These are phyloP conservation scores for Pomatorhinus ruficollis DNA, from an alignment of 2,113 vertebrate species.

Conservation along the genomic window DNA sequence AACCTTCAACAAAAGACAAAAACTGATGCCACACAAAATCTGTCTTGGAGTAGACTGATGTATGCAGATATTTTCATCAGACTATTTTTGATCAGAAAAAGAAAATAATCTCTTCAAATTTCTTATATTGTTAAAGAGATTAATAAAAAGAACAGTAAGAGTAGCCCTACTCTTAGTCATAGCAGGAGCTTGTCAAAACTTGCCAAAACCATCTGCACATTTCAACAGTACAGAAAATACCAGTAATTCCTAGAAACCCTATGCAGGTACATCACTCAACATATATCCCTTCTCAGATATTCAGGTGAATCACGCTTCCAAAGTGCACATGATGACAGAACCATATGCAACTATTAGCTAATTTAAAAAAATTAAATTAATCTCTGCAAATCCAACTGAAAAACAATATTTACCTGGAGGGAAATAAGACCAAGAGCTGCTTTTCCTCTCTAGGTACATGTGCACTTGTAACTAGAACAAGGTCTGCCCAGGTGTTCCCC, in stretches of 20 bases:
- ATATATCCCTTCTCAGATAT: background rate
- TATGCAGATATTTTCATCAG: background rate
- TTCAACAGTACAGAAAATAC: background rate
- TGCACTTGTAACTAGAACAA: background rate
- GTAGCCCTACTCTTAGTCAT: background rate
- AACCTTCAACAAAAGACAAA: background rate
- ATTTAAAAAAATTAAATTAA: background rate
- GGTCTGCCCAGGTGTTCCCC: background rate
- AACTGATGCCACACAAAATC: background rate
- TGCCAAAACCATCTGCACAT: background rate
- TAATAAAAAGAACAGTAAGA: background rate
- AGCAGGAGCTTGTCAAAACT: background rate
- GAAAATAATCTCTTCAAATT: background rate
- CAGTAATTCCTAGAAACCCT: background rate
- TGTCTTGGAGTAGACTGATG: background rate
- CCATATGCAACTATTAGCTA: background rate
- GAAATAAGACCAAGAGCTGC: background rate
- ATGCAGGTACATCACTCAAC: background rate
- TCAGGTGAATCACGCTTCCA: background rate
- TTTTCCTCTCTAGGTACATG: background rate
- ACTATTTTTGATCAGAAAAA: background rate
- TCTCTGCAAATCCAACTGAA: background rate
- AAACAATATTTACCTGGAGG: background rate
- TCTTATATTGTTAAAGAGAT: background rate
- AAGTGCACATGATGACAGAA: background rate